Percentiles rank a stretch among this genome's conserved stretches.
phyloP scores from a whole-genome alignment of 2,113 vertebrate genomes.

The Oxyura jamaicensis region DNA sequence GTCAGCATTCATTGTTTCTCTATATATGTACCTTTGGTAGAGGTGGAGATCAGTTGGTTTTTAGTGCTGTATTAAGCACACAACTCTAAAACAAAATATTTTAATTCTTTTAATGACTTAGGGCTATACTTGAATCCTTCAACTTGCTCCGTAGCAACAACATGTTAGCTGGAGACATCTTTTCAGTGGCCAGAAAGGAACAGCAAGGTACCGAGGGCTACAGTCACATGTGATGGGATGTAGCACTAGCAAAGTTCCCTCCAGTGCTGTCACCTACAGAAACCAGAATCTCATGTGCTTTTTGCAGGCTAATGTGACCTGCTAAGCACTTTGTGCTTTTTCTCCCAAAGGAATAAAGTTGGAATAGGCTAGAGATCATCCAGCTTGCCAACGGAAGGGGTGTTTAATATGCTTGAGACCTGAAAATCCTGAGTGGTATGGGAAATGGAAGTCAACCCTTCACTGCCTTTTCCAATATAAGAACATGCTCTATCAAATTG shows the following conservation, averaged over 20 bases:
- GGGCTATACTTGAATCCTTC: background rate
- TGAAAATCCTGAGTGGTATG: background rate
- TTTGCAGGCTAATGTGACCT: background rate
- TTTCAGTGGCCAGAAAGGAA: background rate
- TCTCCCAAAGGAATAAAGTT: background rate
- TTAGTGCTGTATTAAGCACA: background rate
- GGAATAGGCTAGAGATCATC: no score
- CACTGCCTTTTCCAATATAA: background rate
- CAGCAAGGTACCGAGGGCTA: background rate
- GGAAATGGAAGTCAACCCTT: background rate
- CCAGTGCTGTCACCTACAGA: background rate
- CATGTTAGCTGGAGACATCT: background rate
- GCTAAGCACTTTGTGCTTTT: background rate
- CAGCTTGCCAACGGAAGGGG: background rate
- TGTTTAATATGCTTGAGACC: background rate
- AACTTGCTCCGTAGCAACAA: background rate
- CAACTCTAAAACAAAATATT: background rate
- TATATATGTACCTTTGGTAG: background rate
- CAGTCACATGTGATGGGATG: no score
- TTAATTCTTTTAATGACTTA: background rate
- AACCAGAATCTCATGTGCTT: background rate
- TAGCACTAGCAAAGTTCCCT: background rate
- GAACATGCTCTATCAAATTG: background rate
- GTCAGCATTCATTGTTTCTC: background rate
- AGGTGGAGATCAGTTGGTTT: background rate